Evolutionary conservation across 1,140 invertebrate species (phyloP).

Genomic region (Achroia grisella): DNA sequence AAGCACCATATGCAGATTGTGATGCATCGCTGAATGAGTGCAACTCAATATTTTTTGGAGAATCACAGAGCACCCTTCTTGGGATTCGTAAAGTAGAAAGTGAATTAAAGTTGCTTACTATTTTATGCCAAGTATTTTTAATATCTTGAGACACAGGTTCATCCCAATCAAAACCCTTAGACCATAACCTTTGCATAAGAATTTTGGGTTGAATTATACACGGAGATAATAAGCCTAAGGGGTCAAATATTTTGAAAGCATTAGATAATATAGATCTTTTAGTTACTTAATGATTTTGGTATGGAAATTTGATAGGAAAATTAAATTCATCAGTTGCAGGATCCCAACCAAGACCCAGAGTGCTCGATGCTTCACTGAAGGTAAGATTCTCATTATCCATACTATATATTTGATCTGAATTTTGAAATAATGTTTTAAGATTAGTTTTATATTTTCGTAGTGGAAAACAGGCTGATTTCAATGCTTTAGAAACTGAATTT

Average conservation of each 20-base stretch:
- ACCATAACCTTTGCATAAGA: constrained; percentile 21
- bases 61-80: constrained; percentile 8
- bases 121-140: constrained; percentile 8
- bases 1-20: constrained; percentile 18
- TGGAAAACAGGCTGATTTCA: constrained; percentile 19
- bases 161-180: constrained; percentile 27
- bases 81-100: constrained; percentile 4
- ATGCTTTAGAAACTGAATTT: constrained; percentile 8
- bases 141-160: constrained; percentile 13
- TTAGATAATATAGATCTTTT: constrained; percentile 24
- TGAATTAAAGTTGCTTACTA: too few relatives aligned
- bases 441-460: constrained; percentile 24
- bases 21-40: constrained; percentile 20
- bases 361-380: constrained; percentile 24
- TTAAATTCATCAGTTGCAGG: constrained; percentile 13
- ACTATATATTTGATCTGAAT: not conserved
- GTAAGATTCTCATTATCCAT: constrained; percentile 14
- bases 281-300: constrained; percentile 8
- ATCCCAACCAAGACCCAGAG: constrained; percentile 23
- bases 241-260: constrained; percentile 26
- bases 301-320: constrained; percentile 17
- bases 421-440: constrained; percentile 8
- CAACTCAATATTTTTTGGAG: constrained; percentile 7
- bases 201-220: constrained; percentile 19
- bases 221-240: constrained; percentile 20